Conservation (phyloP, 53 echinoderm and acorn worm species). For the Pentamera pediparva region DNA sequence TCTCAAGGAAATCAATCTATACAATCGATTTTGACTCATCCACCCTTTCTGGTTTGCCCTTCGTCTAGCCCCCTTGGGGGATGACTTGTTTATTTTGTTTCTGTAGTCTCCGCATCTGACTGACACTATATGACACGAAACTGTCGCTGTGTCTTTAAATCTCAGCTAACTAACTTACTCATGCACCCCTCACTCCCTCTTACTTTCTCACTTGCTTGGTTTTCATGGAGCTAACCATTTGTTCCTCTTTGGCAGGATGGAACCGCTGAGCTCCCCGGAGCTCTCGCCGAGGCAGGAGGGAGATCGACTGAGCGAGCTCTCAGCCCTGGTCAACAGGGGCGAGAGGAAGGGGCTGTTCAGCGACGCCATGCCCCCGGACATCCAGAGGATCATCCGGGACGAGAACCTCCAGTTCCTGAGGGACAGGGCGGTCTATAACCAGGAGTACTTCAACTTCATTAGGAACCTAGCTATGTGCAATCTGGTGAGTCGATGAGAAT, state of each 20-base stretch:
- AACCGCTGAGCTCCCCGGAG: slow-evolving; percentile 79
- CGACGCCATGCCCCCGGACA: slow-evolving; percentile 80
- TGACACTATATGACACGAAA: too few relatives aligned
- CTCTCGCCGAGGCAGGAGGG: slow-evolving; percentile 80
- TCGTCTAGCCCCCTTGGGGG: too few relatives aligned
- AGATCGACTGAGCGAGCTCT: slow-evolving; percentile 76
- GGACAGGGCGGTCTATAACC: slow-evolving; percentile 71
- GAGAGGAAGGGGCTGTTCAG: slow-evolving; percentile 83
- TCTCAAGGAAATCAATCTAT: too few relatives aligned
- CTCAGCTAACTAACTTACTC: too few relatives aligned
- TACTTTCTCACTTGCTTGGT: not conserved
- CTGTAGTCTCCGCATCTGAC: too few relatives aligned
- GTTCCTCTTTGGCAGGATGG: slow-evolving; percentile 46
- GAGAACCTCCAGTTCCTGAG: slow-evolving; percentile 84
- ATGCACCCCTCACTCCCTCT: too few relatives aligned
- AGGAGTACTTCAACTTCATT: slow-evolving; percentile 84
- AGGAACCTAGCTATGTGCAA: slow-evolving; percentile 72
- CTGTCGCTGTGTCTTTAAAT: too few relatives aligned
- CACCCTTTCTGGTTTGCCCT: too few relatives aligned
- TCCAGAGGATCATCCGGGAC: slow-evolving; percentile 75
- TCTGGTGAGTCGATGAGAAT: slow-evolving; percentile 52
- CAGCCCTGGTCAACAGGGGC: slow-evolving; percentile 76
- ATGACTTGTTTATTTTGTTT: too few relatives aligned
- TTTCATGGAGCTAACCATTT: not conserved
- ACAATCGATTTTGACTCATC: too few relatives aligned